Base-by-base conservation (phyloP, 2,113 vertebrate genomes). In the Balaeniceps rex region DNA sequence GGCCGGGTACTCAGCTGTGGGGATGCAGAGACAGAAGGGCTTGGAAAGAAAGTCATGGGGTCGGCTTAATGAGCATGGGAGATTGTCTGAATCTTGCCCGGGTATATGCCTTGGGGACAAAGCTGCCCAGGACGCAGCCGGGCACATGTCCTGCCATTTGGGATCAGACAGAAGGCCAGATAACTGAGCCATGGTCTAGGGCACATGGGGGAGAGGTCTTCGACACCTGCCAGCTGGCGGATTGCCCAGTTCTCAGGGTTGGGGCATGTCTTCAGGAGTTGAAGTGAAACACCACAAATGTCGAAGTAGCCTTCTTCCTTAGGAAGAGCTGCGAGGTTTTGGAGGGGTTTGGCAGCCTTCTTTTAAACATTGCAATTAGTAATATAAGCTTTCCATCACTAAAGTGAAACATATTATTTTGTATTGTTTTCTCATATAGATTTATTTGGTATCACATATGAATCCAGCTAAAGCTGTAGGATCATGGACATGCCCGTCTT, bases 181-280 rank as follows among this genome's bases (percentile, higher is more conserved):
- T 55, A 64, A 49, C 11, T 0, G 5, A 70, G 28, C 49, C 11
- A 2, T 24, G 33, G 18, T 28, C 31, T 17, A 26, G 78, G 22
- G 19, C 28, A 17, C 0, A 0, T 29, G 54, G 10, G 24, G 34
- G 12, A 46, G n/a, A 77, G 47, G 22, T 55, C 47, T 42, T 25
- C 49, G n/a, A n/a, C 55, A 34, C 0, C 2, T 1, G 3, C 12
- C 31, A 44, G 0, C 24, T 8, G 9, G n/a, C 42, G 61, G 14
- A 34, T 28, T 57, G 49, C 31, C 36, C 55, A 31, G 40, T 49
- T 49, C 49, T 47, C n/a, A 72, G 58, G 51, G 22, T 1, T 31
- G 51, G 51, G 77, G 6, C 17, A 36, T 5, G 0, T 42, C 36
- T 42, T 22, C 26, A 28, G 44, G 31, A 58, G 25, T 1, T 57